These are phyloP conservation scores for Syngnathus scovelli DNA, from an alignment of 2,113 vertebrate genomes.

Conservation along the genomic window DNA sequence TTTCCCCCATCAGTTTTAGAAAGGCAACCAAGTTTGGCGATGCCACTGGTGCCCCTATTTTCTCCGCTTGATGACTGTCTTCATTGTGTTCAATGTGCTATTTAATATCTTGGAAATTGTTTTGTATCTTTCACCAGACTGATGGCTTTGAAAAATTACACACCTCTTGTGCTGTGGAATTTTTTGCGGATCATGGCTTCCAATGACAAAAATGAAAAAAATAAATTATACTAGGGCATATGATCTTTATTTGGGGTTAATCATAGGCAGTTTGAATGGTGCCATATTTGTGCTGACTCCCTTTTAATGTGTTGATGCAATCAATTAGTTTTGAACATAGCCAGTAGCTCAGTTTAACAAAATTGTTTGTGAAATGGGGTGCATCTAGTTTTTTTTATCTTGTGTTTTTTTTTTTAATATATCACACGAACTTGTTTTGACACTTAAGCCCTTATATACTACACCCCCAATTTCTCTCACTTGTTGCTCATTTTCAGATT, in stretches of 20 bases:
- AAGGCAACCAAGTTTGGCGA: too few relatives aligned
- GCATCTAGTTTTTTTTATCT: not conserved
- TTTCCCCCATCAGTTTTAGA: too few relatives aligned
- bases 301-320: not conserved
- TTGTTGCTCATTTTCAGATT: constrained; percentile 24
- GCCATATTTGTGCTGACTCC: not conserved
- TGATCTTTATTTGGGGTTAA: not conserved
- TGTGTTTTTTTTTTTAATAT: not conserved
- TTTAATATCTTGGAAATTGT: too few relatives aligned
- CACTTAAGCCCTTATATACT: not conserved
- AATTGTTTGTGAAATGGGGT: not conserved
- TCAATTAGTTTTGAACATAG: not conserved
- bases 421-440: not conserved
- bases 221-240: not conserved
- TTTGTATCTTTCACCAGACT: not conserved
- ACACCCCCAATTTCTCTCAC: not conserved
- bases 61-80: too few relatives aligned
- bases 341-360: not conserved
- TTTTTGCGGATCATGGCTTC: not conserved
- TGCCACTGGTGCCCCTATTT: too few relatives aligned
- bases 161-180: not conserved
- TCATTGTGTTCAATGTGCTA: too few relatives aligned
- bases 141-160: not conserved
- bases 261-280: not conserved
- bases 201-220: not conserved